A percentile compares a stretch with the other conserved stretches of the same genome.
Conservation (phyloP, 2,797 vertebrate species). For the Telmatherina bonti region DNA sequence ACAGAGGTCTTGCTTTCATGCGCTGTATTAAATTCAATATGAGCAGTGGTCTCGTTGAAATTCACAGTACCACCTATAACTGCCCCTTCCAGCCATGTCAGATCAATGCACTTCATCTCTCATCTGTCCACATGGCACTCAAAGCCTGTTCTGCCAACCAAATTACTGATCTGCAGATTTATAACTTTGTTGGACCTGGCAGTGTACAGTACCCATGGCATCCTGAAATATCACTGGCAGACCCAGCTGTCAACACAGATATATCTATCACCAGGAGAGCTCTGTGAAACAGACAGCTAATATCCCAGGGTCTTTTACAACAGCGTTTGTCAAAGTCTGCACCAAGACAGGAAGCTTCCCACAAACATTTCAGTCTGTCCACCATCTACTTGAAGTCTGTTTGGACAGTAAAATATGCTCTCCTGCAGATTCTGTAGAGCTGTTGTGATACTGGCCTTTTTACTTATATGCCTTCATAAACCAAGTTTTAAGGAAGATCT, state of each 20-base stretch:
- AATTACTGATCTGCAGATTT: slow-evolving; percentile 84
- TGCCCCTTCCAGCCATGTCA: slow-evolving; percentile 58
- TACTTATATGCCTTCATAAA: not conserved
- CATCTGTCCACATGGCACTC: slow-evolving; percentile 75
- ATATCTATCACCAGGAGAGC: slow-evolving; percentile 64
- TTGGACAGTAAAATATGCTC: slow-evolving; percentile 37
- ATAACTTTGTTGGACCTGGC: slow-evolving; percentile 79
- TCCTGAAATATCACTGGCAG: slow-evolving; percentile 72
- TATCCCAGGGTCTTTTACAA: slow-evolving; percentile 64
- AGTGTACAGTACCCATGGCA: slow-evolving; percentile 74
- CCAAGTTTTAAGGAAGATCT: not conserved
- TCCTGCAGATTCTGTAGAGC: slow-evolving; percentile 7
- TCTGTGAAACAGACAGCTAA: slow-evolving; percentile 58
- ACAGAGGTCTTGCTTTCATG: slow-evolving; percentile 15
- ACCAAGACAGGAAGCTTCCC: slow-evolving; percentile 50
- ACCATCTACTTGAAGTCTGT: slow-evolving; percentile 27
- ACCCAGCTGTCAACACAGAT: slow-evolving; percentile 63
- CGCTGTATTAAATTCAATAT: slow-evolving; percentile 22
- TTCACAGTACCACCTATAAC: slow-evolving; percentile 50
- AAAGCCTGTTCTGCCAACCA: slow-evolving; percentile 80
- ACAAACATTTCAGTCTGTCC: slow-evolving; percentile 55
- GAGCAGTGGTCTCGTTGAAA: slow-evolving; percentile 57
- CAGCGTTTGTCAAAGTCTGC: slow-evolving; percentile 53
- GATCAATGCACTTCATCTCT: slow-evolving; percentile 79
- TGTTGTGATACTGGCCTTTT: slow-evolving; percentile 13